A percentile compares a stretch with the other conserved stretches of the same genome.
phyloP scores from a whole-genome alignment of 2,888 invertebrate species.

The Hanleya hanleyi region DNA sequence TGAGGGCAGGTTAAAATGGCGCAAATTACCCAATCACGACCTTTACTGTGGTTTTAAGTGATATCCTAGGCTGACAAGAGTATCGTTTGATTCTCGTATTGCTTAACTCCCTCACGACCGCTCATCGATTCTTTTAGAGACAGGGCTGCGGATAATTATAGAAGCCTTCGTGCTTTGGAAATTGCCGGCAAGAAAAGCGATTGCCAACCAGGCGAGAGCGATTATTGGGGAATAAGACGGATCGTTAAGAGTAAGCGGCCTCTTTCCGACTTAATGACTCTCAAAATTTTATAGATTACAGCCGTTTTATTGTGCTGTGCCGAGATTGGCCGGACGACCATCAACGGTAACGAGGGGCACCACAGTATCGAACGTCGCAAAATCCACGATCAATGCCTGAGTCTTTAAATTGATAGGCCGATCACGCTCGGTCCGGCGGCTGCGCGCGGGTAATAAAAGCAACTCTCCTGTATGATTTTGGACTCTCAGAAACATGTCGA shows the following conservation, averaged over 20 bases:
- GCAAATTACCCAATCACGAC: neutral
- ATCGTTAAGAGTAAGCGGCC: conserved; percentile 6
- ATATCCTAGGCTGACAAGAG: neutral
- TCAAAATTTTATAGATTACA: conserved; percentile 11
- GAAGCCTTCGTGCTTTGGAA: neutral
- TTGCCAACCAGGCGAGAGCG: neutral
- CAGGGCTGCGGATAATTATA: neutral
- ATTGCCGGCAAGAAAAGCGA: neutral
- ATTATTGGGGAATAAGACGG: neutral
- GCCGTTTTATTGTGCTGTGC: neutral
- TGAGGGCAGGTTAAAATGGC: too few species aligned
- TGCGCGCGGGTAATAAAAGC: too few species aligned
- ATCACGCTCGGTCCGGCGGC: neutral
- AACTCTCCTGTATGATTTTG: too few species aligned
- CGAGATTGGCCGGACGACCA: neutral
- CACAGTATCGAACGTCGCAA: neutral
- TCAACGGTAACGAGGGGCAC: neutral
- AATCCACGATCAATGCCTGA: neutral
- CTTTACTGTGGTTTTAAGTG: neutral
- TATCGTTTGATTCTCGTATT: neutral
- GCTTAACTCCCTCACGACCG: neutral
- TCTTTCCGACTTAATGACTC: conserved; percentile 11
- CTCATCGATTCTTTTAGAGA: neutral
- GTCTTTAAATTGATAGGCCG: conserved; percentile 3
- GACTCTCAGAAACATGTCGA: too few species aligned